These are phyloP conservation scores for Sclerurus mexicanus DNA, from an alignment of 2,113 vertebrate genomes.

Conservation along the genomic window DNA sequence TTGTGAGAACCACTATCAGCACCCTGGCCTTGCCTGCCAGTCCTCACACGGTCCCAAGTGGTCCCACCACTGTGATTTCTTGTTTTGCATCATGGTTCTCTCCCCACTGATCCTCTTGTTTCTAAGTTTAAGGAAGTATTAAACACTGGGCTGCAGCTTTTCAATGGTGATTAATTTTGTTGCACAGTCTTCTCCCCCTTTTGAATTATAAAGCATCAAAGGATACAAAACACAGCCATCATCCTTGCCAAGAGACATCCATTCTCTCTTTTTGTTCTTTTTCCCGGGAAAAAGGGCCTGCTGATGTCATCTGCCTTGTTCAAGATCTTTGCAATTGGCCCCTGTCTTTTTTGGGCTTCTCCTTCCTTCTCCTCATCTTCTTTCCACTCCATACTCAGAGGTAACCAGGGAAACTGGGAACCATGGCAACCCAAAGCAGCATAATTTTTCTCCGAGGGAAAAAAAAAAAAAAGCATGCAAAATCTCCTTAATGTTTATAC, in stretches of 20 bases:
- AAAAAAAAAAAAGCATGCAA: slow-evolving; percentile 32
- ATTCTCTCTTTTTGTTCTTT: slow-evolving; percentile 21
- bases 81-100: not conserved
- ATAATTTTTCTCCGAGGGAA: slow-evolving; percentile 20
- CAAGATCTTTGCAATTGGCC: slow-evolving; percentile 12
- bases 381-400: not conserved
- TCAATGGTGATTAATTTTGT: not conserved
- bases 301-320: not conserved
- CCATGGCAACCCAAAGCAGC: slow-evolving; percentile 45
- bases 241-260: not conserved
- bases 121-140: not conserved
- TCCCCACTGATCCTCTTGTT: not conserved
- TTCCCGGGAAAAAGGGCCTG: not conserved
- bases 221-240: not conserved
- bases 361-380: not conserved
- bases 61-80: not conserved
- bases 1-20: not conserved
- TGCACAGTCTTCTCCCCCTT: not conserved
- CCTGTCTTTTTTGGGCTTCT: not conserved
- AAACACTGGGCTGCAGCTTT: not conserved
- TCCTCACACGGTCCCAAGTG: accelerated
- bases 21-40: not conserved
- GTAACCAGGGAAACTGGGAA: slow-evolving; percentile 55
- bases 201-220: not conserved
- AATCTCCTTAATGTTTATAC: slow-evolving; percentile 33